A percentile compares a stretch with the other conserved stretches of the same genome.
phyloP scores from a whole-genome alignment of 92 coral and sea anemone species.

The Virgularia gustaviana region DNA sequence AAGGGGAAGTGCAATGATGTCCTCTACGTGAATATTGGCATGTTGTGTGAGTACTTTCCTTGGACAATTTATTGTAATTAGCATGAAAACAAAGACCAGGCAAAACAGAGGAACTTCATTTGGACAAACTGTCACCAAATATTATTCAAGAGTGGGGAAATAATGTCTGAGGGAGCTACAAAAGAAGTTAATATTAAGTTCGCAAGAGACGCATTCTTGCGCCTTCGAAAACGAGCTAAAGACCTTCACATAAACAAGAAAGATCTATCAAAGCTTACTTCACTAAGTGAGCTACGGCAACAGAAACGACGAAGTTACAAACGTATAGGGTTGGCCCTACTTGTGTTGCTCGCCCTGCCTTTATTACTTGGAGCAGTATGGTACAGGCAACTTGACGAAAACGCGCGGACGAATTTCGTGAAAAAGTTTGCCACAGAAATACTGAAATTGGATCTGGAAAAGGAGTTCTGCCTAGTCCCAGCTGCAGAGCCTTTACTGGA shows the following conservation, averaged over 20 bases:
- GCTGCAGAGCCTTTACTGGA: conserved; percentile 72
- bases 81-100: too few species aligned
- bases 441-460: conserved; percentile 67
- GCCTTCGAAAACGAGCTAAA: conserved; percentile 67
- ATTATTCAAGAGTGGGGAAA: too few species aligned
- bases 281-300: conserved; percentile 58
- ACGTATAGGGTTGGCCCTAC: too few species aligned
- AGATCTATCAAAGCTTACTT: conserved; percentile 52
- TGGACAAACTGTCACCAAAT: too few species aligned
- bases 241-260: conserved; percentile 67
- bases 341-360: conserved; percentile 63
- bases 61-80: too few species aligned
- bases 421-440: conserved; percentile 54
- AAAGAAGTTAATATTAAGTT: conserved; percentile 37
- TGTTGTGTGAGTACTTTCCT: too few species aligned
- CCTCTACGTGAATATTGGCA: too few species aligned
- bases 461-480: conserved; percentile 70
- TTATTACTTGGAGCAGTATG: conserved; percentile 53
- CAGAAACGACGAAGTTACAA: conserved; percentile 13
- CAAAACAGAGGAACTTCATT: too few species aligned
- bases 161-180: too few species aligned
- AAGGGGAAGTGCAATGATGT: too few species aligned
- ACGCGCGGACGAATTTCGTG: conserved; percentile 40
- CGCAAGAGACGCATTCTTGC: conserved; percentile 65
- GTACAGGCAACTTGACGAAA: conserved; percentile 33